Conservation (phyloP, 2,888 invertebrate species). For the Nephrotoma flavescens region DNA sequence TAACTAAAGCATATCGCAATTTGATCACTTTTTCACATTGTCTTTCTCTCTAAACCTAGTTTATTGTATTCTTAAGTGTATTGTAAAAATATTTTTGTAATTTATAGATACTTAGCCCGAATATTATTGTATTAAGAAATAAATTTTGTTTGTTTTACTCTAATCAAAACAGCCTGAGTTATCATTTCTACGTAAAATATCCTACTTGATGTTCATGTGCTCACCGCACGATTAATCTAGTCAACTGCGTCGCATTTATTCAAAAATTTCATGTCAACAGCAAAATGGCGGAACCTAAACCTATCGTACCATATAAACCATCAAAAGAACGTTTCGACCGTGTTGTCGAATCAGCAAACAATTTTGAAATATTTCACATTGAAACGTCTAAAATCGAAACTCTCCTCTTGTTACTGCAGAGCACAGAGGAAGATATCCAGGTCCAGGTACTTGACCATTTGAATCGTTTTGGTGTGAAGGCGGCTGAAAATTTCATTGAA, state of each 20-base stretch:
- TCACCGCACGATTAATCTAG: too few relatives aligned
- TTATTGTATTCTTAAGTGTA: not conserved
- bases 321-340: not conserved
- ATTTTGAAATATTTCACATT: not conserved
- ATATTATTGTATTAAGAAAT: not conserved
- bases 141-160: not conserved
- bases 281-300: not conserved
- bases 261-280: not conserved
- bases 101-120: not conserved
- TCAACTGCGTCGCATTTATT: too few relatives aligned
- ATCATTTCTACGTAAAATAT: too few relatives aligned
- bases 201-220: too few relatives aligned
- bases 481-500: not conserved
- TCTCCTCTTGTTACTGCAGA: conserved; percentile 5
- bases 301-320: not conserved
- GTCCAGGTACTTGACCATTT: conserved; percentile 8
- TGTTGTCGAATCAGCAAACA: not conserved
- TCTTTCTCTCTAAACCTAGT: not conserved
- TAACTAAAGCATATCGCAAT: not conserved
- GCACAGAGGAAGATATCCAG: conserved; percentile 8
- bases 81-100: not conserved
- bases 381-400: conserved; percentile 4
- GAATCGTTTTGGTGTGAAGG: conserved; percentile 8
- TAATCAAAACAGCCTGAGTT: not conserved
- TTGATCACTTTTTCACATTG: not conserved